A percentile compares a stretch with the other conserved stretches of the same genome.
Evolutionary conservation across 2,797 vertebrate genomes (phyloP).

Genomic region (Tinamus major): DNA sequence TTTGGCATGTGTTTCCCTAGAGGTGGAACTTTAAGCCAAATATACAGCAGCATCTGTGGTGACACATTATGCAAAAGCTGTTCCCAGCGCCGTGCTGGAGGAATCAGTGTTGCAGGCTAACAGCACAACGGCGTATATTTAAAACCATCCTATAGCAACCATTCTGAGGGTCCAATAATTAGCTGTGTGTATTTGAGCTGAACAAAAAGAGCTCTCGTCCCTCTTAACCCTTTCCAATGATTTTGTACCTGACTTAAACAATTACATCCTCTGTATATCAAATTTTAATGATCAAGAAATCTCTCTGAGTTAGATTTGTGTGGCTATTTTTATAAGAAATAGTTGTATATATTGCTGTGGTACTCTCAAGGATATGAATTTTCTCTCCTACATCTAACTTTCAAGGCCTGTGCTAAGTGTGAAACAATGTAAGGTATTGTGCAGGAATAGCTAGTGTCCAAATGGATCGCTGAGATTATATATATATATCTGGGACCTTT

Average conservation of each 20-base stretch:
- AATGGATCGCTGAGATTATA: not conserved
- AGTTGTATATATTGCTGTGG: not conserved
- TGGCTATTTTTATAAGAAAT: not conserved
- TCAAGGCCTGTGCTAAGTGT: not conserved
- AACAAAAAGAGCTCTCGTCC: not conserved
- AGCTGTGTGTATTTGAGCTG: not conserved
- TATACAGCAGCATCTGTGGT: conserved; percentile 31
- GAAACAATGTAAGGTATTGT: not conserved
- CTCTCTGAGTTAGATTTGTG: not conserved
- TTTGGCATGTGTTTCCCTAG: conserved; percentile 52
- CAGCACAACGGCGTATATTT: not conserved
- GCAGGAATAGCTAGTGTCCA: not conserved
- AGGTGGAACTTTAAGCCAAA: conserved; percentile 45
- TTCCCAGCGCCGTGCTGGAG: conserved; percentile 33
- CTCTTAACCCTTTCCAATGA: not conserved
- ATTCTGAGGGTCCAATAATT: not conserved
- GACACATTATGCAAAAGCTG: not conserved
- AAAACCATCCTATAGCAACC: not conserved
- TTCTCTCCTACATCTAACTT: not conserved
- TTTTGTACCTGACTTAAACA: not conserved
- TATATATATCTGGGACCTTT: not conserved
- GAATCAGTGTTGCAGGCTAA: not conserved
- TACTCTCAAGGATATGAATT: not conserved
- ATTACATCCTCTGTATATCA: not conserved
- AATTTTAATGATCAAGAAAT: not conserved